Evolutionary conservation across 2,888 invertebrate species (phyloP).

Genomic region (Adelognathus sp.): DNA sequence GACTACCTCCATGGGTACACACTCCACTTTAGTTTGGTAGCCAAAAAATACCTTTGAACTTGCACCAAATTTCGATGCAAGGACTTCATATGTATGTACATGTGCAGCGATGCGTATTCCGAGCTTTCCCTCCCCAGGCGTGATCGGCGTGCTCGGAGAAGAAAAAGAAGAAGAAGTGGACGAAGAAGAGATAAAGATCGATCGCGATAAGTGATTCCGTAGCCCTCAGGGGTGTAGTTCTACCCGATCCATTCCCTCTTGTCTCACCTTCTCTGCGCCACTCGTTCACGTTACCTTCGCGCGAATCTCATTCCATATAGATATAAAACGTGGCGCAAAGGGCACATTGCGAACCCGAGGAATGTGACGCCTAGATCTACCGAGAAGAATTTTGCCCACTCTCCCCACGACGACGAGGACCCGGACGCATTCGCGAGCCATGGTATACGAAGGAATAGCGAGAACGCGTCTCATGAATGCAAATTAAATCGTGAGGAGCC

Average conservation of each 20-base stretch:
- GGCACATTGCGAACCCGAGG: constrained; percentile 47
- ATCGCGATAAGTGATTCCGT: constrained; percentile 75
- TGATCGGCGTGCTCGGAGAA: constrained; percentile 1
- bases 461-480: constrained; percentile 77
- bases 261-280: background rate
- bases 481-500: constrained; percentile 76
- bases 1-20: too few species aligned
- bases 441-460: constrained; percentile 53
- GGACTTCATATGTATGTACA: constrained; percentile 6
- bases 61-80: background rate
- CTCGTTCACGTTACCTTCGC: constrained; percentile 23
- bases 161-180: background rate
- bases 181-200: constrained; percentile 65
- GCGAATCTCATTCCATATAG: constrained; percentile 11
- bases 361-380: constrained; percentile 68
- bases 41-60: background rate
- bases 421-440: constrained; percentile 34
- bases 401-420: constrained; percentile 8
- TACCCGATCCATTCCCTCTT: constrained; percentile 26
- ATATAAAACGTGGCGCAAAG: background rate
- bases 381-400: constrained; percentile 71
- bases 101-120: constrained; percentile 24
- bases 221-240: constrained; percentile 66
- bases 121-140: background rate
- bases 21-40: background rate